Evolutionary conservation across 2,113 vertebrate genomes (phyloP).

Genomic region (Pituophis catenifer): DNA sequence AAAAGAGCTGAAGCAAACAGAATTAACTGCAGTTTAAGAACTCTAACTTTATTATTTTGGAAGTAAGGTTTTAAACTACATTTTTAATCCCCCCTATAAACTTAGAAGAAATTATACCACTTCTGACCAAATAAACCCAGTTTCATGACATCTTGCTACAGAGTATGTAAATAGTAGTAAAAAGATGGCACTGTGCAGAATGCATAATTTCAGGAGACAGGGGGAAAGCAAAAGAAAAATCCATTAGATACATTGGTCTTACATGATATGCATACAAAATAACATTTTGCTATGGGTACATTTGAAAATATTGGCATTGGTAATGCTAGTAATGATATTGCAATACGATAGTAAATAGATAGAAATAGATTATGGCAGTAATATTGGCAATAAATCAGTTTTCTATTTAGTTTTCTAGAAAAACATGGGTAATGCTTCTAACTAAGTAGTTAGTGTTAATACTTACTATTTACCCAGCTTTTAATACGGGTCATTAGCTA

Average conservation of each 20-base stretch:
- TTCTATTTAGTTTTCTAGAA: background rate
- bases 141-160: background rate
- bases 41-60: background rate
- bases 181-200: background rate
- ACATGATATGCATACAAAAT: background rate
- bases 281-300: background rate
- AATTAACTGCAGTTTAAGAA: background rate
- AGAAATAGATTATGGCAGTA: background rate
- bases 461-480: background rate
- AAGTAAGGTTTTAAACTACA: background rate
- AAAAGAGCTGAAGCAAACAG: background rate
- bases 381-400: background rate
- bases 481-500: background rate
- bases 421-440: background rate
- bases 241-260: background rate
- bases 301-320: background rate
- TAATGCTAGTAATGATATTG: background rate
- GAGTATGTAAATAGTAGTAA: background rate
- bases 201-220: background rate
- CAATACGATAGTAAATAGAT: background rate
- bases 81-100: background rate
- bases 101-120: background rate
- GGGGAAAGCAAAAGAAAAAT: background rate
- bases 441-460: background rate
- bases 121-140: background rate